phyloP scores from a whole-genome alignment of 2,888 invertebrate species.

The Lottia gigantea region DNA sequence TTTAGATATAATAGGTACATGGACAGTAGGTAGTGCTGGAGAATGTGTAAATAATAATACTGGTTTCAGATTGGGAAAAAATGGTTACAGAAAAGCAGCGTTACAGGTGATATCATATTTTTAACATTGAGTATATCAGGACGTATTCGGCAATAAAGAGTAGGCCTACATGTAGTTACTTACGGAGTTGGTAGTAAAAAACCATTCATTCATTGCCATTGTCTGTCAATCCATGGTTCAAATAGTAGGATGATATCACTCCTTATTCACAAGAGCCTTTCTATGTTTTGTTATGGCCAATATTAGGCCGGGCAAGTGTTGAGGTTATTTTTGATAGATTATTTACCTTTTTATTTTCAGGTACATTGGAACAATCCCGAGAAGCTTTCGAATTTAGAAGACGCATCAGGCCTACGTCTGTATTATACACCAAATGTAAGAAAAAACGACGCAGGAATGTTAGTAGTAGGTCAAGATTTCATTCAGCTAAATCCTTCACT shows the following conservation, averaged over 20 bases:
- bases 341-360: conserved; percentile 14
- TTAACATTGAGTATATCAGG: no score
- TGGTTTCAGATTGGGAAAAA: conserved; percentile 16
- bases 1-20: conserved; percentile 20
- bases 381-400: conserved; percentile 16
- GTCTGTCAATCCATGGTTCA: no score
- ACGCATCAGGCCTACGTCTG: conserved; percentile 32
- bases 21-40: conserved; percentile 21
- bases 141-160: no score
- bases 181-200: no score
- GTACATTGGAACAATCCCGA: conserved; percentile 37
- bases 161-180: no score
- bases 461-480: conserved; percentile 32
- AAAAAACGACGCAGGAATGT: conserved; percentile 31
- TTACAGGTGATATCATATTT: conserved; percentile 17
- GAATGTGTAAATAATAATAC: conserved; percentile 17
- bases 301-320: no score
- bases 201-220: no score
- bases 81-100: conserved; percentile 17
- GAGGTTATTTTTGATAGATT: no score
- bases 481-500: conserved; percentile 35
- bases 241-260: no score
- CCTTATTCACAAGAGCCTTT: no score
- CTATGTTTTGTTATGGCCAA: no score
- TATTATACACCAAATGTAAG: conserved; percentile 28